Base-by-base conservation (phyloP, 1,140 invertebrate species). In the Orchestia grillus region DNA sequence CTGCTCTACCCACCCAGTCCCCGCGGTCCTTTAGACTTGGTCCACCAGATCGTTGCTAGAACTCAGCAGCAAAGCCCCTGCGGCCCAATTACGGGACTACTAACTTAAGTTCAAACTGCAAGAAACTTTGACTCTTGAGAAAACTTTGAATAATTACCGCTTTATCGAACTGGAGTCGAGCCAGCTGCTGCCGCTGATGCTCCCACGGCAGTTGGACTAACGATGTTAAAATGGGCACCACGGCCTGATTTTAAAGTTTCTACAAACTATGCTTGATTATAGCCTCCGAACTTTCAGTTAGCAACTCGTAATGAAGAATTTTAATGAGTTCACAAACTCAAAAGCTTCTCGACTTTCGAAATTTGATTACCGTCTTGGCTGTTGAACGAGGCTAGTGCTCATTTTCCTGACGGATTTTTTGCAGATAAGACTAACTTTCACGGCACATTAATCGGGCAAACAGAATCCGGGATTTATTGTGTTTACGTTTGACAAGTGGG, bases 121-220 rank as follows among this genome's bases (percentile, higher is more conserved):
- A 91, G 44, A 44, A 94, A 94, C 92, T 94, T 94, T 45, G 36
- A 44, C 92, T 94, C 41, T 36, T 94, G 40, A 94, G 44, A 94
- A 94, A 94, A 94, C 92, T 94, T 94, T 44, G 92, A 94, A 94
- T 94, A 45, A 94, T 94, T 94, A 94, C 36, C 44, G 92, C 44
- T 44, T 94, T 45, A 94, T 94, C 44, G 92, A 94, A 47, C 36
- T 94, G 92, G 44, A 45, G 11, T 28, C 36, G 36, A 77, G 62
- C 62, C 62, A 77, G 62, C 62, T 77, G 62, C 62, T 36, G 62
- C 28, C 62, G 62, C 62, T 77, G 62, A 77, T 77, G 62, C 28
- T 77, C 62, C 28, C 28, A 1, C 11, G 62, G 62, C 62, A 77
- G 62, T 77, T 15, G 62, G 62, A 15, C 28, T 77, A 77, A 77